Evolutionary conservation across 2,797 vertebrate genomes (phyloP).

Genomic region (Buphagus erythrorhynchus): DNA sequence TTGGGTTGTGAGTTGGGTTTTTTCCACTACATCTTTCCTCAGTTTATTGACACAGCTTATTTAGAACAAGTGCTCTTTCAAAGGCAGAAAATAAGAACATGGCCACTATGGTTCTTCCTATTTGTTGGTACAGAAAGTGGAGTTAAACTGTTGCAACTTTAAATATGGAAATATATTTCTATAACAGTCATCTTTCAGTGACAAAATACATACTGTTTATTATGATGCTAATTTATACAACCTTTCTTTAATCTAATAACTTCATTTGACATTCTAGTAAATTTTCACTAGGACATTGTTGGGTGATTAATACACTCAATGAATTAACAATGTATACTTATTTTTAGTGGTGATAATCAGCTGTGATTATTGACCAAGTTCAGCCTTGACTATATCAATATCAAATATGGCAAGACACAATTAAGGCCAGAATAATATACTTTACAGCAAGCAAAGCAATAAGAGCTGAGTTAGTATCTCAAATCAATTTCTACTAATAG

Average conservation of each 20-base stretch:
- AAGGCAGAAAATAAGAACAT: background rate
- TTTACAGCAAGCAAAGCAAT: background rate
- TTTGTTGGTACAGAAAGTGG: background rate
- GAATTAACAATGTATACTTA: background rate
- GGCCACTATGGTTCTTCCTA: background rate
- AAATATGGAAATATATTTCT: background rate
- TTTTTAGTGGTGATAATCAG: background rate
- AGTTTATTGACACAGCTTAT: background rate
- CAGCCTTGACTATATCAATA: background rate
- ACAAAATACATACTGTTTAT: background rate
- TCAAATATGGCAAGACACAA: background rate
- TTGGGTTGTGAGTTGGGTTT: background rate
- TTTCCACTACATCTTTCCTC: accelerated
- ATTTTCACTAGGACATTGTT: background rate
- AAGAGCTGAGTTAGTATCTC: background rate
- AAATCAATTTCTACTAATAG: constrained; percentile 43
- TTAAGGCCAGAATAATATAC: background rate
- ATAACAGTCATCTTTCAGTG: background rate
- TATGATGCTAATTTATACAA: background rate
- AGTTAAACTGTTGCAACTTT: background rate
- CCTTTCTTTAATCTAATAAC: background rate
- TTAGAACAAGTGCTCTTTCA: background rate
- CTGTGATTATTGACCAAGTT: background rate
- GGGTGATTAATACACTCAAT: background rate
- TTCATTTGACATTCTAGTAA: background rate